phyloP scores from a whole-genome alignment of 2,797 vertebrate species.

The Taeniopygia guttata region DNA sequence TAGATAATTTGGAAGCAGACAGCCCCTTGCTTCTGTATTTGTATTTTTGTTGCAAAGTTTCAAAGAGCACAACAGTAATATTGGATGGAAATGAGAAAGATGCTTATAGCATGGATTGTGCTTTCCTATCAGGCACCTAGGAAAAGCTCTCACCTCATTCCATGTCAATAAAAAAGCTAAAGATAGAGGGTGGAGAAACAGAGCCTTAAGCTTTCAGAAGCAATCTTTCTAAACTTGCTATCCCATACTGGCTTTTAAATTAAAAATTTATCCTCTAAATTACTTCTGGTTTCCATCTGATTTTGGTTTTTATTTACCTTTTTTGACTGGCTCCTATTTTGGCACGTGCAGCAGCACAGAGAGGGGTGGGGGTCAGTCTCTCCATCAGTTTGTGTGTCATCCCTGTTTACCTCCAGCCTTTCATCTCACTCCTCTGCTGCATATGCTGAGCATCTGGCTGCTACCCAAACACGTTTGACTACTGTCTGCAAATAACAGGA shows the following conservation, averaged over 20 bases:
- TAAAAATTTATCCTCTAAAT: conserved; percentile 19
- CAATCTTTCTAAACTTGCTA: conserved; percentile 21
- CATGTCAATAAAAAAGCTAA: neutral
- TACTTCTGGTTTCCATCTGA: neutral
- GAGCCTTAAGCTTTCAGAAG: conserved; percentile 1
- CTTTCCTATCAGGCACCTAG: neutral
- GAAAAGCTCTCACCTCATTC: conserved; percentile 3
- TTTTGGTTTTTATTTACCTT: conserved; percentile 7
- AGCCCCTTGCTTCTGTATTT: neutral
- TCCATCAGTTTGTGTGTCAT: neutral
- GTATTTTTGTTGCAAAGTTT: neutral
- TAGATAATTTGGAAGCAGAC: neutral
- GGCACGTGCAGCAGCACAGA: neutral
- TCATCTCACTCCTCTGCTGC: conserved; percentile 30
- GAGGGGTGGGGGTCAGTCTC: neutral
- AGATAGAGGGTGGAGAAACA: neutral
- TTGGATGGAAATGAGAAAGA: neutral
- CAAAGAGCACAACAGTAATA: neutral
- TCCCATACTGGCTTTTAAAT: neutral
- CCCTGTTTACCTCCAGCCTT: conserved; percentile 23
- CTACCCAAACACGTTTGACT: conserved; percentile 22
- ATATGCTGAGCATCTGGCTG: conserved; percentile 53
- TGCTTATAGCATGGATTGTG: neutral
- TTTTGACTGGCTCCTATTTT: neutral
- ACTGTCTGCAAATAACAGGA: conserved; percentile 32